Conservation (phyloP, 2,797 vertebrate species). For the Toxotes lorentzi region DNA sequence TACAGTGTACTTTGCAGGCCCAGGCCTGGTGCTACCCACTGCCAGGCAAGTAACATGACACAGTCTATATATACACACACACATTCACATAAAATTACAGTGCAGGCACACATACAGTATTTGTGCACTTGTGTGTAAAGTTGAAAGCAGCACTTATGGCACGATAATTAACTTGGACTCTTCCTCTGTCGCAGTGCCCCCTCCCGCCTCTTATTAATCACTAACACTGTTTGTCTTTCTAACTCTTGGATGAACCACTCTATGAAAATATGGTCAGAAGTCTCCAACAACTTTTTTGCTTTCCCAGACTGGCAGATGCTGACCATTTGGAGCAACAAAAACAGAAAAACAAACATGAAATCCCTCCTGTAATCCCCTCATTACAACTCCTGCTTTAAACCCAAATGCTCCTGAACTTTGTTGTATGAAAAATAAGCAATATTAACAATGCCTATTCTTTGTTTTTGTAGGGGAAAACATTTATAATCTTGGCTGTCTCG, state of each 20-base stretch:
- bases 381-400: slow-evolving; percentile 46
- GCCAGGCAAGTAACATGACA: slow-evolving; percentile 52
- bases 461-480: slow-evolving; percentile 9
- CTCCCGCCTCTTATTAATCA: slow-evolving; percentile 69
- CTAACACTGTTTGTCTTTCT: slow-evolving; percentile 74
- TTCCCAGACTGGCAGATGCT: slow-evolving; percentile 75
- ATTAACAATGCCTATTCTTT: neutral
- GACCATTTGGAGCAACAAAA: slow-evolving; percentile 72
- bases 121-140: slow-evolving; percentile 61
- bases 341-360: slow-evolving; percentile 66
- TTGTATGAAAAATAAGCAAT: neutral
- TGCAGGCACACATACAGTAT: slow-evolving; percentile 29
- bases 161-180: slow-evolving; percentile 71
- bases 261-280: slow-evolving; percentile 75
- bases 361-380: slow-evolving; percentile 49
- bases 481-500: slow-evolving; percentile 32
- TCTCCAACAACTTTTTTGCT: slow-evolving; percentile 75
- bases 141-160: slow-evolving; percentile 74
- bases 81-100: slow-evolving; percentile 29
- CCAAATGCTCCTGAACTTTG: slow-evolving; percentile 34
- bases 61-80: slow-evolving; percentile 27
- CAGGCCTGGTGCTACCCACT: slow-evolving; percentile 39
- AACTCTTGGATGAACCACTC: slow-evolving; percentile 71
- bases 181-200: slow-evolving; percentile 44
- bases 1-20: slow-evolving; percentile 38